phyloP scores from a whole-genome alignment of 1,140 invertebrate species.

The Macrobrachium rosenbergii region DNA sequence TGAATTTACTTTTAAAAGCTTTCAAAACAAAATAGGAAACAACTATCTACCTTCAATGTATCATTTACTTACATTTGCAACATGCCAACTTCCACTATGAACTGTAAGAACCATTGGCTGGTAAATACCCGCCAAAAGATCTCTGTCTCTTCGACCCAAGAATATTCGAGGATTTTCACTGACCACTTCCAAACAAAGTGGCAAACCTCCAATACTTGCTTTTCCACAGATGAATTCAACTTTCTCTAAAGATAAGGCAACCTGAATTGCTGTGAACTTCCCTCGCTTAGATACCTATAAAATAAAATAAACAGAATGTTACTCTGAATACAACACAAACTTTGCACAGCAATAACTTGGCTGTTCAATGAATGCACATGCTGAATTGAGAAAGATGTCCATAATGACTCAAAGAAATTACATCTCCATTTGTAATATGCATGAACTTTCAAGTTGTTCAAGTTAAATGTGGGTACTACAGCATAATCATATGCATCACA shows the following conservation, averaged over 20 bases:
- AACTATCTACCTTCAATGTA: too few relatives aligned
- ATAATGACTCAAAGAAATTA: too few relatives aligned
- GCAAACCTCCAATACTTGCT: conserved; percentile 71
- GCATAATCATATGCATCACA: too few relatives aligned
- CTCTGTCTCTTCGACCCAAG: conserved; percentile 72
- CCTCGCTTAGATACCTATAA: conserved; percentile 70
- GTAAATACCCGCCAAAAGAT: conserved; percentile 74
- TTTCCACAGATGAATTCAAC: conserved; percentile 78
- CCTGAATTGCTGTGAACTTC: conserved; percentile 70
- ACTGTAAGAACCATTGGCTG: conserved; percentile 72
- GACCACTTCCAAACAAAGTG: conserved; percentile 72
- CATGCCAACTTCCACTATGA: conserved; percentile 71
- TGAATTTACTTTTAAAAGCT: too few relatives aligned
- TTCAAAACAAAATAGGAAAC: too few relatives aligned
- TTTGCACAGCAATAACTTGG: neutral
- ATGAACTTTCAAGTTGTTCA: too few relatives aligned
- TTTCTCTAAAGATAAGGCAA: conserved; percentile 70
- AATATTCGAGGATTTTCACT: conserved; percentile 74
- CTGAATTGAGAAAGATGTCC: too few relatives aligned
- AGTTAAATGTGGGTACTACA: too few relatives aligned
- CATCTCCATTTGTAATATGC: too few relatives aligned
- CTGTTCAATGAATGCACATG: too few relatives aligned
- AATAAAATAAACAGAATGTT: conserved; percentile 41
- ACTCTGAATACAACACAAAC: neutral
- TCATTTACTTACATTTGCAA: conserved; percentile 71